Evolutionary conservation across 2,888 invertebrate genomes (phyloP), one percentile per base, ranked within the genome.

Genomic region (Meghimatium bilineatum): DNA sequence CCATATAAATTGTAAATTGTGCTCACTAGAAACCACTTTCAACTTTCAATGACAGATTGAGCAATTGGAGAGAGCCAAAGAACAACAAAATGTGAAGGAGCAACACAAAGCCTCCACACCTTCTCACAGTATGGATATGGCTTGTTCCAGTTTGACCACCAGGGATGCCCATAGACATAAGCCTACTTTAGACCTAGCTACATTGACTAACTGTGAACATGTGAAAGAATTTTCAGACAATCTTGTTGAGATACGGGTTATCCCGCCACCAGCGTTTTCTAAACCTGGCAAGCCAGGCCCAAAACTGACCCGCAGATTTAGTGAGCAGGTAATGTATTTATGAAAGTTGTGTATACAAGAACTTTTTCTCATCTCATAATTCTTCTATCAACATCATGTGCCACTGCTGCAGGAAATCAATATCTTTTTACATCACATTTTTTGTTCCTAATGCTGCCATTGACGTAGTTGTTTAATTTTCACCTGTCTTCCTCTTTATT

Each of bases 1-100:
- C n/a, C n/a, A n/a, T n/a, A n/a, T n/a, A n/a, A n/a, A n/a, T n/a
- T n/a, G n/a, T n/a, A 44, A 5, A 44, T 44, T 44, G 44, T 44
- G 12, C 12, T 5, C 44, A 44, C 5, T 12, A 44, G 44, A 44
- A 12, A 44, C 44, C 44, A 44, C 44, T 8, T 44, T 8, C 12
- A 12, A 44, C 44, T 44, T 44, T 44, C 12, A 5, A 44, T 44
- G 44, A 44, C 44, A 83, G 83, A 94, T 98, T 87, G 96, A 96
- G 91, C 95, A 96, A 85, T 95, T 97, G 92, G 97, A 97, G 71
- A 87, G 88, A 72, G 78, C 78, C 44, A 83, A 78, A 32, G 72
- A 79, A 29, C 82, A 82, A 71, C 79, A 34, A 63, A 38, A n/a
- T 12, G 71, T 56, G 17, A 78, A 71, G n/a, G 60, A 83, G 60